Percentiles rank a stretch among this genome's conserved stretches.
Evolutionary conservation across 2,888 invertebrate species (phyloP).

Genomic region (Chrysolina americana): DNA sequence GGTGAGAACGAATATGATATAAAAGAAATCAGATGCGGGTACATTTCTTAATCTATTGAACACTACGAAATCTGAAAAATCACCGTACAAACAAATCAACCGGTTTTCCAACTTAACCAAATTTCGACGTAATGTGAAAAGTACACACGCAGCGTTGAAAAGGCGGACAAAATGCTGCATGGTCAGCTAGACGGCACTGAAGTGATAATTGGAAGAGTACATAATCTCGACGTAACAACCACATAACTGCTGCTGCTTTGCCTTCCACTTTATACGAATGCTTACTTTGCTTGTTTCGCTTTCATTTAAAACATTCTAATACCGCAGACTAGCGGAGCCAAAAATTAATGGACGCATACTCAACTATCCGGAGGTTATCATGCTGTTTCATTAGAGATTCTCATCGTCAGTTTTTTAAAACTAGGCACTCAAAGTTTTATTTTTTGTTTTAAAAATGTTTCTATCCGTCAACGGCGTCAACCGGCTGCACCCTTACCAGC

Average conservation of each 20-base stretch:
- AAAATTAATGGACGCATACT: neutral
- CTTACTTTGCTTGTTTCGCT: constrained; percentile 46
- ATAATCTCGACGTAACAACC: constrained; percentile 63
- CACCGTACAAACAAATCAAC: constrained; percentile 52
- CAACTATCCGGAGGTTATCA: neutral
- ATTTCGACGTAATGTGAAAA: constrained; percentile 67
- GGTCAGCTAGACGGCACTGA: constrained; percentile 62
- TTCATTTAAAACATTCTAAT: constrained; percentile 44
- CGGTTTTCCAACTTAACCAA: constrained; percentile 64
- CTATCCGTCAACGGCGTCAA: too few species aligned
- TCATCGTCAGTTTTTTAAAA: neutral
- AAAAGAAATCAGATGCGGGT: constrained; percentile 3
- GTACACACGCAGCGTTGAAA: constrained; percentile 63
- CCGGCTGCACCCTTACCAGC: too few species aligned
- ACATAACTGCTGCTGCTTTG: constrained; percentile 55
- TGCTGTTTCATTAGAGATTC: neutral
- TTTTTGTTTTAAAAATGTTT: too few species aligned
- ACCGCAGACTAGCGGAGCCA: constrained; percentile 9
- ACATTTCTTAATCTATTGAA: constrained; percentile 7
- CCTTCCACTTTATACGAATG: constrained; percentile 51
- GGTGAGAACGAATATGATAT: neutral
- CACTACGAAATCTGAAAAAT: constrained; percentile 25
- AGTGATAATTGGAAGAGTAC: constrained; percentile 65
- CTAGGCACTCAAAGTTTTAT: too few species aligned
- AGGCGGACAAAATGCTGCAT: constrained; percentile 63